phyloP scores from a whole-genome alignment of 1,140 invertebrate species.

The Calosoma granatense region DNA sequence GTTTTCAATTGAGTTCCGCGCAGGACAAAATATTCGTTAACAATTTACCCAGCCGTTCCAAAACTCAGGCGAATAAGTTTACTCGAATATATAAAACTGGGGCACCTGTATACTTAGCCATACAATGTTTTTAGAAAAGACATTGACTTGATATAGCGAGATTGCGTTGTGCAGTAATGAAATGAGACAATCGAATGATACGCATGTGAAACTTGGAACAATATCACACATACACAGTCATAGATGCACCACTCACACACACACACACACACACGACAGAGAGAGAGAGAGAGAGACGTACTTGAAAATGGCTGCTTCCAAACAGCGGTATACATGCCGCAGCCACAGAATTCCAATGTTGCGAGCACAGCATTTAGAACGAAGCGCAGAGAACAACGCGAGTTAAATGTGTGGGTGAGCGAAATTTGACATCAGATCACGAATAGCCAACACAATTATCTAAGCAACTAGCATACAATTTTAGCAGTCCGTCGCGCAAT shows the following conservation, averaged over 20 bases:
- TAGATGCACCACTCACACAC: not conserved
- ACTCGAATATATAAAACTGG: too few relatives aligned
- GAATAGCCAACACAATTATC: not conserved
- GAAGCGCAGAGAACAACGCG: not conserved
- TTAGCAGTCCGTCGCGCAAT: not conserved
- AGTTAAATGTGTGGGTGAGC: not conserved
- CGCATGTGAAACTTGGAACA: too few relatives aligned
- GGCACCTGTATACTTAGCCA: too few relatives aligned
- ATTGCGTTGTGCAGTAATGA: too few relatives aligned
- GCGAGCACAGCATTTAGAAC: conserved; percentile 6
- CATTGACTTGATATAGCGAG: too few relatives aligned
- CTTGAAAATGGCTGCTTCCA: conserved; percentile 3
- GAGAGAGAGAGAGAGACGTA: not conserved
- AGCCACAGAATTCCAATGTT: not conserved
- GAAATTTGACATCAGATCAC: not conserved
- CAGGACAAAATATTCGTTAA: too few relatives aligned
- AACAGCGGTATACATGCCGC: conserved; percentile 1
- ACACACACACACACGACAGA: not conserved
- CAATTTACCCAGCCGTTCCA: too few relatives aligned
- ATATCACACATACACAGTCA: too few relatives aligned
- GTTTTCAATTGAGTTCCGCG: too few relatives aligned
- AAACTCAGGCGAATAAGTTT: too few relatives aligned
- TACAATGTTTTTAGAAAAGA: too few relatives aligned
- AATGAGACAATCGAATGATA: too few relatives aligned
- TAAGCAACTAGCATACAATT: not conserved